Evolutionary conservation across 2,113 vertebrate species (phyloP).

Genomic region (Chaetorhynchus papuensis): DNA sequence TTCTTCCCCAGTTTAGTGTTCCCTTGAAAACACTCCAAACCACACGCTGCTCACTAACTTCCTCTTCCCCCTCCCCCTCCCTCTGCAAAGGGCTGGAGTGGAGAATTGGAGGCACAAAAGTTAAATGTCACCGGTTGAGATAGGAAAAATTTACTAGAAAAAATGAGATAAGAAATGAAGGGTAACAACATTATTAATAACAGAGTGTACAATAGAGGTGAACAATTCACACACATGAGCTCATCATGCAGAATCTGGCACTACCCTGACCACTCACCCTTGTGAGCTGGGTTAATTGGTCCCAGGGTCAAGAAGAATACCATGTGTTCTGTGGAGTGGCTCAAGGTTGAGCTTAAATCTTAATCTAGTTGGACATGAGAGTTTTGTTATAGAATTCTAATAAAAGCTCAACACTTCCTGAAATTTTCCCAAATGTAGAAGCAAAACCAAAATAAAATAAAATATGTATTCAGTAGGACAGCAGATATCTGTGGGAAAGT

Average conservation of each 20-base stretch:
- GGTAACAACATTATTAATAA: neutral
- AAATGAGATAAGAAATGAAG: neutral
- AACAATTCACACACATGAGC: neutral
- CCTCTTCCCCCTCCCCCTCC: neutral
- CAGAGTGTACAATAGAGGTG: neutral
- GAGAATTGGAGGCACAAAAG: neutral
- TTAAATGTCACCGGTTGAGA: neutral
- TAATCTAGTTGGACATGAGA: neutral
- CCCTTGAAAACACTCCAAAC: neutral
- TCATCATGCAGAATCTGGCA: neutral
- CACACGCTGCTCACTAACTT: fast-evolving
- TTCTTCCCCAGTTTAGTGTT: neutral
- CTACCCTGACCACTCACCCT: neutral
- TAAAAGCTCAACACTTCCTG: neutral
- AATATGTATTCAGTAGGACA: neutral
- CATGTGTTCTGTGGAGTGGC: neutral
- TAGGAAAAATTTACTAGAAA: neutral
- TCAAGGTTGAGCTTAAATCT: neutral
- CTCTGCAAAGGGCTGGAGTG: neutral
- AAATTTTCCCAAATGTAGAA: neutral
- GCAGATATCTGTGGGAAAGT: neutral
- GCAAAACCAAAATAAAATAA: neutral
- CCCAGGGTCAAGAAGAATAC: neutral
- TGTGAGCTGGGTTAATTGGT: neutral
- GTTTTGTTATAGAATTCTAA: neutral